phyloP scores from a whole-genome alignment of 2,888 invertebrate genomes.

The Drosophila algonquin region DNA sequence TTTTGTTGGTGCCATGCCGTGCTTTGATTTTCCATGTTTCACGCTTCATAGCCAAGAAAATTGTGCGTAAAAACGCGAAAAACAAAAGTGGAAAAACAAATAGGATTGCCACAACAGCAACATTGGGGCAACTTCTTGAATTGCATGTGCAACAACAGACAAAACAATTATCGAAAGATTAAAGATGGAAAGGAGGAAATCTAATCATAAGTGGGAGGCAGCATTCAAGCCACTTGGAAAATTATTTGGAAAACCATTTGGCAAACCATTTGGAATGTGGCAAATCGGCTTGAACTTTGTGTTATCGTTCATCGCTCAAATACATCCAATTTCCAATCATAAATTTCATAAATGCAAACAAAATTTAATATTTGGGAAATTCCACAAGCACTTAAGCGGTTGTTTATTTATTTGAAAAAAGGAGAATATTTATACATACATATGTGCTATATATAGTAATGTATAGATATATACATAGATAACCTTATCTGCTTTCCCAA shows the following conservation, averaged over 20 bases:
- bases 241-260: background rate
- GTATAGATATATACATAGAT: background rate
- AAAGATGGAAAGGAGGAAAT: background rate
- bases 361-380: background rate
- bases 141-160: background rate
- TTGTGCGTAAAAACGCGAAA: conserved; percentile 29
- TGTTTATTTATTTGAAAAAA: background rate
- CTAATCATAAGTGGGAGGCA: too few species aligned
- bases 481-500: conserved; percentile 4
- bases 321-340: too few species aligned
- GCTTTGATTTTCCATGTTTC: conserved; percentile 36
- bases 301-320: too few species aligned
- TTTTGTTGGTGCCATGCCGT: background rate
- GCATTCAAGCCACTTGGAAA: too few species aligned
- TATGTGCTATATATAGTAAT: background rate
- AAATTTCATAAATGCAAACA: background rate
- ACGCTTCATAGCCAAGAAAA: conserved; percentile 35
- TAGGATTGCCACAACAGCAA: background rate
- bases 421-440: background rate
- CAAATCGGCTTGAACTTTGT: background rate
- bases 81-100: conserved; percentile 15
- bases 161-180: background rate
- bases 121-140: background rate
- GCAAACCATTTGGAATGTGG: background rate
- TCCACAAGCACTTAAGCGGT: background rate